Base-by-base conservation (phyloP, 2,113 vertebrate genomes). In the Octodon degus region DNA sequence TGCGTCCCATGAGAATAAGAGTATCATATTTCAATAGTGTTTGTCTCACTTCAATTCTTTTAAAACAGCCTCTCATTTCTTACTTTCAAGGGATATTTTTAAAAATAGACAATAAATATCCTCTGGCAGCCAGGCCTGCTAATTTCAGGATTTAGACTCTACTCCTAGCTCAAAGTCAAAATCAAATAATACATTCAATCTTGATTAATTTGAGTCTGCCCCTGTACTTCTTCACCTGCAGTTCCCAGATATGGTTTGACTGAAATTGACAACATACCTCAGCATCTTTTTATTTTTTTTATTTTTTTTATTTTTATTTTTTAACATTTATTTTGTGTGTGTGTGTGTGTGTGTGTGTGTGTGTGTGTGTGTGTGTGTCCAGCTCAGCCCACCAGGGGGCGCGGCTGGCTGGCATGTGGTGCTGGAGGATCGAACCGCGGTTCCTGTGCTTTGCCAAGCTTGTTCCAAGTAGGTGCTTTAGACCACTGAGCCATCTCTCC, bases 231-330 rank as follows among this genome's bases (percentile, higher is more conserved):
- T 79, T 81, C 5, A 80, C 53, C 11, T 81, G 40, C 17, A 77
- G 60, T 27, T 89, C 22, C 65, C 86, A 96, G 32, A 93, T 96
- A 63, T 87, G 50, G 12, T 65, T 30, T 47, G n/a, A 37, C 25
- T 77, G 53, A 96, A 80, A 63, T 43, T 68, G 30, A 65, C 13
- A 79, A 80, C 60, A 86, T n/a, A 5, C 63, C 77, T 83, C 50
- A 34, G 10, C 19, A 89, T 87, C 60, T 90, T 86, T 95, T 89
- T n/a, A n/a, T n/a, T n/a, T n/a, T n/a, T n/a, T n/a, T n/a, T n/a
- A n/a, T n/a, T n/a, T n/a, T n/a, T n/a, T n/a, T n/a, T n/a, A n/a
- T n/a, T n/a, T n/a, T n/a, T n/a, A n/a, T n/a, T n/a, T n/a, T n/a
- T n/a, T n/a, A n/a, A n/a, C n/a, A n/a, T n/a, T n/a, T n/a, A n/a